These are phyloP conservation scores for Aldrovandia affinis DNA, from an alignment of 2,797 vertebrate genomes.

Conservation along the genomic window DNA sequence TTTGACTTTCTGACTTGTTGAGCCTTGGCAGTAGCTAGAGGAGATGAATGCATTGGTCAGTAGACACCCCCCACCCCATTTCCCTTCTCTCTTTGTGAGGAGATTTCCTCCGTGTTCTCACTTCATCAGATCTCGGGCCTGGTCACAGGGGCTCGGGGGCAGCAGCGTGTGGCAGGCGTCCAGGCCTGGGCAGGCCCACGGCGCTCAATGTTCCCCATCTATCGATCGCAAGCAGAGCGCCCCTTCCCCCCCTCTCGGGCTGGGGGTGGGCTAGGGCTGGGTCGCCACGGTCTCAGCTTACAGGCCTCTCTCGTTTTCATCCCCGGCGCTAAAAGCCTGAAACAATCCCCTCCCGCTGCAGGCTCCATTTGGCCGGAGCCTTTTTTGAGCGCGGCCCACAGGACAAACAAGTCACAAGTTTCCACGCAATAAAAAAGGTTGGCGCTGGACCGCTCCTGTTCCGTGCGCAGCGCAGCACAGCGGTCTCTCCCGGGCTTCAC, in stretches of 20 bases:
- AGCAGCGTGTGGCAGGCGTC: not conserved
- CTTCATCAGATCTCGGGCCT: not conserved
- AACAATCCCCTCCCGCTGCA: not conserved
- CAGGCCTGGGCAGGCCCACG: not conserved
- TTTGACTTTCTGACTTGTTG: not conserved
- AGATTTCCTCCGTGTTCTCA: not conserved
- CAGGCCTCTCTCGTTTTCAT: not conserved
- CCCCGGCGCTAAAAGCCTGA: not conserved
- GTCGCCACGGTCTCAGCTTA: constrained; percentile 9
- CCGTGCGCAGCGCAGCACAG: not conserved
- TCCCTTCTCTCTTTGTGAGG: not conserved
- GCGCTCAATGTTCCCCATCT: not conserved
- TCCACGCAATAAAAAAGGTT: not conserved
- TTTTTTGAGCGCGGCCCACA: not conserved
- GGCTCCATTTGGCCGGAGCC: not conserved
- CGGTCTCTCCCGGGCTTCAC: not conserved
- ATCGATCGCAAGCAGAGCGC: not conserved
- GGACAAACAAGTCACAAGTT: constrained; percentile 8
- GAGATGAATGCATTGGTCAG: not conserved
- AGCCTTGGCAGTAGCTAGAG: not conserved
- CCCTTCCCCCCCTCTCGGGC: not conserved
- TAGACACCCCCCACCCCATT: not conserved
- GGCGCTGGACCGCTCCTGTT: too few species aligned
- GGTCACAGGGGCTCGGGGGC: too few species aligned
- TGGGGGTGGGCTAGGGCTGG: not conserved